These are phyloP conservation scores for Mnemiopsis leidyi DNA, from an alignment of 37 sponge, comb jelly and placozoan genomes.

Conservation along the genomic window DNA sequence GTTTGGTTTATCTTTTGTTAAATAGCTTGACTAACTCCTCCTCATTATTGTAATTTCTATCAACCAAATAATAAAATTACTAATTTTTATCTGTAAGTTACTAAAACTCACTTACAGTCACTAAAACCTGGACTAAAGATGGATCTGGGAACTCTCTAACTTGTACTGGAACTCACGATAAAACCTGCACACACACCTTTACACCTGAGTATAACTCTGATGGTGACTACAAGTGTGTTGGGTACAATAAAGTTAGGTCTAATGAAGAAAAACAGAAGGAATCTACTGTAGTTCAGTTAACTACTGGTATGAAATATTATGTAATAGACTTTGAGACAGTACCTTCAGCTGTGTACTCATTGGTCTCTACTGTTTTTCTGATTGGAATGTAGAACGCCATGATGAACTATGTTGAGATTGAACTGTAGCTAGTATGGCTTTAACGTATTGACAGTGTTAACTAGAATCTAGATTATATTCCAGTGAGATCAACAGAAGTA, in stretches of 20 bases:
- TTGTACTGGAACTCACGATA: neutral
- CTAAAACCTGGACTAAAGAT: neutral
- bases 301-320: neutral
- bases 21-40: no score
- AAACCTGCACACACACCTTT: neutral
- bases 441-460: no score
- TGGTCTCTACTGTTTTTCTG: no score
- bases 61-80: no score
- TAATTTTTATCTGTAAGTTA: neutral
- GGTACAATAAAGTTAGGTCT: neutral
- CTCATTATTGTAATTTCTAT: neutral
- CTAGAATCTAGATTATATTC: neutral
- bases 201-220: neutral
- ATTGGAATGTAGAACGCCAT: no score
- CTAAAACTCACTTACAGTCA: neutral
- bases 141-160: neutral
- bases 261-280: neutral
- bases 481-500: constrained; percentile 7
- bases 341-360: no score
- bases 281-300: neutral
- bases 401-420: no score
- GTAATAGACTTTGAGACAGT: neutral
- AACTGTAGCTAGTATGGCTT: no score
- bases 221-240: neutral
- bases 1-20: no score